These are phyloP conservation scores for Pseudopipra pipra DNA, from an alignment of 2,113 vertebrate genomes.

Conservation along the genomic window DNA sequence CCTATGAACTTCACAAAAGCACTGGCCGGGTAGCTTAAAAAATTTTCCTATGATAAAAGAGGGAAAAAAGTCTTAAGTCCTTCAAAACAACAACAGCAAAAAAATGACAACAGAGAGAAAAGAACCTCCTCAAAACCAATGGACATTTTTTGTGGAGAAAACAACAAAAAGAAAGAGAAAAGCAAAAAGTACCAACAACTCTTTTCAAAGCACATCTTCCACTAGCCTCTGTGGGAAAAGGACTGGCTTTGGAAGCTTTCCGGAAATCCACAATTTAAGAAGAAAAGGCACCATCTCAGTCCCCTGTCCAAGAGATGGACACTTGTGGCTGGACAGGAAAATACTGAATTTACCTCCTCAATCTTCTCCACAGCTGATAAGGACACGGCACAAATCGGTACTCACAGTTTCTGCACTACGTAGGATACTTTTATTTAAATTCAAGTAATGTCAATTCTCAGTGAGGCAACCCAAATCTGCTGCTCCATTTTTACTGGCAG, in stretches of 20 bases:
- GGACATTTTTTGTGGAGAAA: neutral
- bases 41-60: neutral
- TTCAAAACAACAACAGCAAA: neutral
- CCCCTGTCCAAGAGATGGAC: neutral
- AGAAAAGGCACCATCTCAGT: neutral
- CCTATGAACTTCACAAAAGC: neutral
- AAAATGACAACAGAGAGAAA: neutral
- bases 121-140: neutral
- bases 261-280: neutral
- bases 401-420: neutral
- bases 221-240: neutral
- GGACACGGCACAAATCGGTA: accelerated
- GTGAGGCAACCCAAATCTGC: neutral
- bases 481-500: neutral
- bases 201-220: neutral
- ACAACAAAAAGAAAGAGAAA: neutral
- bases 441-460: neutral
- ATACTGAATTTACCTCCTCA: neutral
- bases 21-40: neutral
- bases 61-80: neutral
- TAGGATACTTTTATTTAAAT: neutral
- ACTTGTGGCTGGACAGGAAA: neutral
- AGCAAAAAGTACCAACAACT: neutral
- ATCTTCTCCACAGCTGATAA: neutral
- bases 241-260: neutral